Conservation (phyloP, 2,797 vertebrate species). For the Odontamblyopus lacepedii region DNA sequence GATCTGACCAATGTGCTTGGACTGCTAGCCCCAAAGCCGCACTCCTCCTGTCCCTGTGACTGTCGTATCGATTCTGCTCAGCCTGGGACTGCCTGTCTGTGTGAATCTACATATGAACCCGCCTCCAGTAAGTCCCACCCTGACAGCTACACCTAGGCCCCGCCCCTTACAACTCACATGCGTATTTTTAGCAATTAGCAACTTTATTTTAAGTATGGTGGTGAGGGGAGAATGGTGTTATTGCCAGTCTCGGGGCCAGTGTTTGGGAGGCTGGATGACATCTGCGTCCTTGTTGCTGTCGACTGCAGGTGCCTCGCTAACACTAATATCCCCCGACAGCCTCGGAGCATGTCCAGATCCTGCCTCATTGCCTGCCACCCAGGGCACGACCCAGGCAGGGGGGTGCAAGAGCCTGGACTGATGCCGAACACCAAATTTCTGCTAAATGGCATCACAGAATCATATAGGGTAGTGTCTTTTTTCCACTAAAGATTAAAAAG, state of each 20-base stretch:
- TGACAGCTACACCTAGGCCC: conserved; percentile 38
- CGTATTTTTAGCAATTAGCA: conserved; percentile 65
- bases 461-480: background rate
- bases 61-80: conserved; percentile 99
- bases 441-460: conserved; percentile 79
- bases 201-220: conserved; percentile 23
- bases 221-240: conserved; percentile 27
- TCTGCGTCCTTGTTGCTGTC: conserved; percentile 84
- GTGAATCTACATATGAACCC: conserved; percentile 90
- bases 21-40: conserved; percentile 96
- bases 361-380: conserved; percentile 79
- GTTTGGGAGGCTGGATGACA: conserved; percentile 74
- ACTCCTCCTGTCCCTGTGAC: conserved; percentile 89
- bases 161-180: conserved; percentile 23
- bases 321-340: conserved; percentile 86
- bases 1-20: conserved; percentile 98
- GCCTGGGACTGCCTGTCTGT: conserved; percentile 90
- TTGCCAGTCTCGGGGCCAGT: conserved; percentile 31
- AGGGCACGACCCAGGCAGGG: conserved; percentile 76
- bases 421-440: conserved; percentile 78
- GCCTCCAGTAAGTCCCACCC: conserved; percentile 76
- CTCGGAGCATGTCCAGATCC: conserved; percentile 82
- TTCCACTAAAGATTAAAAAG: background rate
- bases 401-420: conserved; percentile 80
- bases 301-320: conserved; percentile 86